A percentile compares a stretch with the other conserved stretches of the same genome.
Evolutionary conservation across 1,140 invertebrate genomes (phyloP).

Genomic region (Ganaspis sp.): DNA sequence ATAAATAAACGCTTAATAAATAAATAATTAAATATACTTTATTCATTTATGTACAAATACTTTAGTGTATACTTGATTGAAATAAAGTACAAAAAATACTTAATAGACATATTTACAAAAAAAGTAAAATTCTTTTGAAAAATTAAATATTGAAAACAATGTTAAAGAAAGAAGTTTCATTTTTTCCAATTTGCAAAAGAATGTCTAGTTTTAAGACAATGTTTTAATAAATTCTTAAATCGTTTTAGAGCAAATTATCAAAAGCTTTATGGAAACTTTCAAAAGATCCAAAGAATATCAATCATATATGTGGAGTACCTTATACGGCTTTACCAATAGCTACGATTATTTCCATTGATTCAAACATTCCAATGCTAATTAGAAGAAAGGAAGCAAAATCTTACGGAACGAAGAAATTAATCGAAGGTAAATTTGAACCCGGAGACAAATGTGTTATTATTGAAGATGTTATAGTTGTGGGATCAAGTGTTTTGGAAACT

Average conservation of each 20-base stretch:
- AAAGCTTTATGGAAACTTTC: constrained; percentile 81
- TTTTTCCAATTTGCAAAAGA: too few relatives aligned
- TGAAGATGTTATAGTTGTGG: constrained; percentile 97
- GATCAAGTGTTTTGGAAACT: constrained; percentile 95
- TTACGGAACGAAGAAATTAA: constrained; percentile 96
- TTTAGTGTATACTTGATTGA: too few relatives aligned
- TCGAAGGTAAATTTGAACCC: constrained; percentile 90
- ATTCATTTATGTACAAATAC: too few relatives aligned
- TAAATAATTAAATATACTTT: too few relatives aligned
- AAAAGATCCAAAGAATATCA: constrained; percentile 73
- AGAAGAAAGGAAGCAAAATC: constrained; percentile 91
- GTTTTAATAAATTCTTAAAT: neutral
- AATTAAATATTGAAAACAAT: too few relatives aligned
- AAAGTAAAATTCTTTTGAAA: too few relatives aligned
- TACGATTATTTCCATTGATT: constrained; percentile 85
- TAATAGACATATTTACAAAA: too few relatives aligned
- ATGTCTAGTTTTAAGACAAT: too few relatives aligned
- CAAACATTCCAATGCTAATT: constrained; percentile 90
- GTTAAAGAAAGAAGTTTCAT: too few relatives aligned
- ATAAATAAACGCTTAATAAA: too few relatives aligned
- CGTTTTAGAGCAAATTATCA: constrained; percentile 79
- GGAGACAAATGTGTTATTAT: constrained; percentile 92
- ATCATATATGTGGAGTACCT: constrained; percentile 95
- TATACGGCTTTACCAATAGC: constrained; percentile 97
- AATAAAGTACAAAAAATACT: too few relatives aligned